Evolutionary conservation across 2,888 invertebrate species (phyloP).

Genomic region (Meteorus cinctellus): DNA sequence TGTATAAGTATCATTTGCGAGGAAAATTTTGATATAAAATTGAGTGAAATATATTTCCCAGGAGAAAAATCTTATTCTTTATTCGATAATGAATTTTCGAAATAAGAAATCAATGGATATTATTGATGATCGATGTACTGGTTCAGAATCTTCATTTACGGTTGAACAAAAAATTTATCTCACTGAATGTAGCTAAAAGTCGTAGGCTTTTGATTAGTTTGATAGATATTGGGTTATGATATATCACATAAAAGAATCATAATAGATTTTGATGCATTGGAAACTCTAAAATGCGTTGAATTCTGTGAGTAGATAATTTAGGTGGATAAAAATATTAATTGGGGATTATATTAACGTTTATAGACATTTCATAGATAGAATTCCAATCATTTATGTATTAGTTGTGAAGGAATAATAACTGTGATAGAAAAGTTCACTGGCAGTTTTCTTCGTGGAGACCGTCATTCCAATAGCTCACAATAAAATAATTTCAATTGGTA

Average conservation of each 20-base stretch:
- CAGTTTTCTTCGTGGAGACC: background rate
- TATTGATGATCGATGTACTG: too few relatives aligned
- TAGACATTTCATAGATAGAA: background rate
- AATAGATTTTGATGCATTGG: background rate
- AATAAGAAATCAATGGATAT: too few relatives aligned
- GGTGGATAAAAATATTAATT: background rate
- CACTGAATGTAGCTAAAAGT: background rate
- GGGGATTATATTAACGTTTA: background rate
- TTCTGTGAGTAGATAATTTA: background rate
- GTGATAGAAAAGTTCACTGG: background rate
- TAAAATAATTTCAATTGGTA: conserved; percentile 6
- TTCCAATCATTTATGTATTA: background rate
- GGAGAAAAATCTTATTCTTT: too few relatives aligned
- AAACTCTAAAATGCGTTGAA: background rate
- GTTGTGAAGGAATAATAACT: background rate
- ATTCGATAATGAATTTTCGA: too few relatives aligned
- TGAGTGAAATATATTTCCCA: too few relatives aligned
- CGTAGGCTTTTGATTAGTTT: background rate
- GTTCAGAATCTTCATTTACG: too few relatives aligned
- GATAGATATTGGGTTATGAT: background rate
- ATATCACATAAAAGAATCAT: background rate
- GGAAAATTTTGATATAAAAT: too few relatives aligned
- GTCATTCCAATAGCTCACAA: background rate
- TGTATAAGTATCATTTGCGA: background rate
- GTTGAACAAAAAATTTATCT: too few relatives aligned